phyloP scores from a whole-genome alignment of 2,797 vertebrate species.

The Aeoliscus strigatus region DNA sequence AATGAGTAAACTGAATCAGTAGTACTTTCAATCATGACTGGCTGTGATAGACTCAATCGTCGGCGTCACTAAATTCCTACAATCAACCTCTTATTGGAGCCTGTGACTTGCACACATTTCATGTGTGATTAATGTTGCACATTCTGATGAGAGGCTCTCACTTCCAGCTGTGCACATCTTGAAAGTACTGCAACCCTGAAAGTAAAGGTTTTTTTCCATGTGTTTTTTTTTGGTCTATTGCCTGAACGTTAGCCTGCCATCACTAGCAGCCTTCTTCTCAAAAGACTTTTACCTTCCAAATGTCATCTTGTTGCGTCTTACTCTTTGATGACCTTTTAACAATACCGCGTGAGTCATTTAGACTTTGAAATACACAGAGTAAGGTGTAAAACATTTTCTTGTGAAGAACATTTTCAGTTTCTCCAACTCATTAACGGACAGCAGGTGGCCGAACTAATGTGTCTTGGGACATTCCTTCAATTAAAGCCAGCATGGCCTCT shows the following conservation, averaged over 20 bases:
- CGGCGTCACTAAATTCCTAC: constrained; percentile 6
- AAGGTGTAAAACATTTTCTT: constrained; percentile 40
- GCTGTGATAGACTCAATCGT: too few species aligned
- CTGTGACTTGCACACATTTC: constrained; percentile 33
- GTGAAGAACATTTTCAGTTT: constrained; percentile 40
- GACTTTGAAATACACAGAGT: constrained; percentile 35
- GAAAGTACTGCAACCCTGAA: constrained; percentile 13
- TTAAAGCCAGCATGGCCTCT: constrained; percentile 45
- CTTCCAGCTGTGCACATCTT: constrained; percentile 41
- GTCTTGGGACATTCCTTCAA: constrained; percentile 48
- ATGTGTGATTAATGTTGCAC: constrained; percentile 33
- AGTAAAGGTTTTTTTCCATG: constrained; percentile 6
- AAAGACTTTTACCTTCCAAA: neutral
- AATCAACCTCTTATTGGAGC: constrained; percentile 18
- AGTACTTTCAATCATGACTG: too few species aligned
- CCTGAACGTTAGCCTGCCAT: too few species aligned
- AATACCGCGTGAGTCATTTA: constrained; percentile 47
- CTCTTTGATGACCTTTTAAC: constrained; percentile 62
- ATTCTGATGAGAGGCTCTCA: constrained; percentile 46
- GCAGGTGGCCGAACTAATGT: constrained; percentile 56
- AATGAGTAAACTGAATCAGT: too few species aligned
- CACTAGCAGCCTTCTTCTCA: too few species aligned
- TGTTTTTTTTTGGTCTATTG: constrained; percentile 22
- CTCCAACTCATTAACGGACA: constrained; percentile 64
- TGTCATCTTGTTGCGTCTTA: constrained; percentile 13